Conservation (phyloP, 2,888 invertebrate genomes). For the Incurvaria masculella region DNA sequence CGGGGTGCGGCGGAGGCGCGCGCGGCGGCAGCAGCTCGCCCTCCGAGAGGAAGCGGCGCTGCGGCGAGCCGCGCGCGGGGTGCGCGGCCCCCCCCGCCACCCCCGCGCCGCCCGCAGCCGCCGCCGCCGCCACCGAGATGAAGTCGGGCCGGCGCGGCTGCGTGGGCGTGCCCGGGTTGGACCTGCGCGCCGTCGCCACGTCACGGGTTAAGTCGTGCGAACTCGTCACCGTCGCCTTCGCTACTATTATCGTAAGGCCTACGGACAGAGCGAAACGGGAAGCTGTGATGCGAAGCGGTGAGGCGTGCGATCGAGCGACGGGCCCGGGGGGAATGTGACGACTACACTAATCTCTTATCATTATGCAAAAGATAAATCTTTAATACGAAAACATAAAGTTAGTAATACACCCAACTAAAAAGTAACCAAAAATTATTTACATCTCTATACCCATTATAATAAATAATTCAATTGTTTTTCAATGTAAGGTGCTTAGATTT, state of each 20-base stretch:
- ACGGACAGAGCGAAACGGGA: constrained; percentile 55
- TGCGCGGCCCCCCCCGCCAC: constrained; percentile 67
- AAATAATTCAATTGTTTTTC: too few relatives aligned
- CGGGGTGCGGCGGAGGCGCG: constrained; percentile 64
- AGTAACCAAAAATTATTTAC: too few relatives aligned
- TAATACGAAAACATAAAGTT: too few relatives aligned
- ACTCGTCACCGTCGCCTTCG: constrained; percentile 50
- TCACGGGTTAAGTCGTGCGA: constrained; percentile 55
- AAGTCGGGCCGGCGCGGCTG: constrained; percentile 87
- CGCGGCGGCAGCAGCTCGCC: constrained; percentile 76
- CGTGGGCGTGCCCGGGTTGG: constrained; percentile 90
- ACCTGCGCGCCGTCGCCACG: constrained; percentile 64
- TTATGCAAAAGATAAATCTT: too few relatives aligned
- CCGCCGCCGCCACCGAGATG: constrained; percentile 63
- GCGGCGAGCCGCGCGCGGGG: constrained; percentile 63
- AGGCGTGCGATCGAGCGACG: constrained; percentile 35
- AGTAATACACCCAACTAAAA: too few relatives aligned
- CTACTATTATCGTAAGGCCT: constrained; percentile 56
- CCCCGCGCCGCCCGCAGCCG: constrained; percentile 72
- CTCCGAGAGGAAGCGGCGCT: constrained; percentile 77
- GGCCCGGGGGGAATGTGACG: too few relatives aligned
- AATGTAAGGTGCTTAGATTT: too few relatives aligned
- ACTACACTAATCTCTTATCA: too few relatives aligned
- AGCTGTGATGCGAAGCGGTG: constrained; percentile 53
- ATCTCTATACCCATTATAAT: too few relatives aligned